These are phyloP conservation scores for Artemisiospiza belli DNA, from an alignment of 2,113 vertebrate genomes.

Conservation along the genomic window DNA sequence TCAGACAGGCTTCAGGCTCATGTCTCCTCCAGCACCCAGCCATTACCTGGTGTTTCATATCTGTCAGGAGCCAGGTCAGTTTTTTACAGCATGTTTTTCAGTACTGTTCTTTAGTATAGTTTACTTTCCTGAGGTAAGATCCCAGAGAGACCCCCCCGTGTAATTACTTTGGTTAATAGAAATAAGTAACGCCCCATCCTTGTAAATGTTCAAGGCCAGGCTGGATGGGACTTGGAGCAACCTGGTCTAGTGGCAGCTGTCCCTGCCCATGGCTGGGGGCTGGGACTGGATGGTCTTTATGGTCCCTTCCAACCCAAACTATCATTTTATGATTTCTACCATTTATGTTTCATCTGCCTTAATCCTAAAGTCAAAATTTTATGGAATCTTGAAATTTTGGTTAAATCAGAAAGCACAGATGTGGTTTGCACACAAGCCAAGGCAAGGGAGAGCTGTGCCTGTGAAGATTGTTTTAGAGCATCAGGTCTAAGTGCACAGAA, in stretches of 20 bases:
- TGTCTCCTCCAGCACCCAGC: background rate
- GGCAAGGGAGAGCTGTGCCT: background rate
- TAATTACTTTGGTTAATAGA: background rate
- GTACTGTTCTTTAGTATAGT: background rate
- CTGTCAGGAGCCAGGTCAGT: background rate
- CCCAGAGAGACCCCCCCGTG: background rate
- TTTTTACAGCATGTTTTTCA: background rate
- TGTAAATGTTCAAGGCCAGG: background rate
- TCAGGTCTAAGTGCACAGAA: background rate
- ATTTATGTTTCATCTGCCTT: background rate
- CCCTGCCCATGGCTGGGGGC: background rate
- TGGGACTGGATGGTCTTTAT: background rate
- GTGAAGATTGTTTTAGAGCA: background rate
- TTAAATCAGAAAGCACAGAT: background rate
- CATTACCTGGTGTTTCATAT: background rate
- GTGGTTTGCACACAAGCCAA: accelerated
- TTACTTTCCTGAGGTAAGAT: background rate
- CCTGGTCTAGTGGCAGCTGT: background rate
- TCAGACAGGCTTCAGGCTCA: background rate
- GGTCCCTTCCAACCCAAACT: background rate
- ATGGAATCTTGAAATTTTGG: background rate
- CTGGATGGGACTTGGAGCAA: background rate
- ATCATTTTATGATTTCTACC: background rate
- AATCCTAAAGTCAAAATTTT: background rate
- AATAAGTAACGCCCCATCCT: background rate